Evolutionary conservation across 1,140 invertebrate genomes (phyloP).

Genomic region (Leptinotarsa undecemlineata): DNA sequence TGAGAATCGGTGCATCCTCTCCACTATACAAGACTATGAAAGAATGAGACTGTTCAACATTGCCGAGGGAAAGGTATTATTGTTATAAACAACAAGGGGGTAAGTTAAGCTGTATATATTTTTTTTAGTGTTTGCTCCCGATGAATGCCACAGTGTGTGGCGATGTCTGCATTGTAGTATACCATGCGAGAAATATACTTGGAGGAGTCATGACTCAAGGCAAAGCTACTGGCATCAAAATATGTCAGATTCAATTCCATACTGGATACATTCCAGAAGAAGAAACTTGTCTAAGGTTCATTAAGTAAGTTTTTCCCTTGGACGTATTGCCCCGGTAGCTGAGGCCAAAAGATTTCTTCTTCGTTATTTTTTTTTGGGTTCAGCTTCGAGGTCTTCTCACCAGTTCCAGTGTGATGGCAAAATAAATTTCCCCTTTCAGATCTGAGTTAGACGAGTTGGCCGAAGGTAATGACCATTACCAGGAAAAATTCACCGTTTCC

Average conservation of each 20-base stretch:
- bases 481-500: conserved; percentile 72
- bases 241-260: conserved; percentile 86
- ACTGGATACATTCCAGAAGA: conserved; percentile 81
- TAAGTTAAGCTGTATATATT: not conserved
- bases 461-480: conserved; percentile 78
- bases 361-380: too few species aligned
- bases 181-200: conserved; percentile 85
- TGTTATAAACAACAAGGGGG: not conserved
- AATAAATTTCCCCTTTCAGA: conserved; percentile 54
- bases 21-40: conserved; percentile 87
- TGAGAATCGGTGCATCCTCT: conserved; percentile 81
- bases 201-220: conserved; percentile 74
- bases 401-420: too few species aligned
- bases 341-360: too few species aligned
- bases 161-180: conserved; percentile 80
- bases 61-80: conserved; percentile 71
- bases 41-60: conserved; percentile 80
- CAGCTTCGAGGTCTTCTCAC: too few species aligned
- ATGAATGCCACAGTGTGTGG: conserved; percentile 72
- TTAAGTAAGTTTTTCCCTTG: conserved; percentile 60
- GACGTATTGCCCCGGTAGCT: not conserved
- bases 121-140: conserved; percentile 51
- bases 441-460: conserved; percentile 80
- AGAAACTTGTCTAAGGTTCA: conserved; percentile 74
- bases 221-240: conserved; percentile 82